Evolutionary conservation across 1,140 invertebrate species (phyloP).

Genomic region (Pseudachorutes palmiensis): DNA sequence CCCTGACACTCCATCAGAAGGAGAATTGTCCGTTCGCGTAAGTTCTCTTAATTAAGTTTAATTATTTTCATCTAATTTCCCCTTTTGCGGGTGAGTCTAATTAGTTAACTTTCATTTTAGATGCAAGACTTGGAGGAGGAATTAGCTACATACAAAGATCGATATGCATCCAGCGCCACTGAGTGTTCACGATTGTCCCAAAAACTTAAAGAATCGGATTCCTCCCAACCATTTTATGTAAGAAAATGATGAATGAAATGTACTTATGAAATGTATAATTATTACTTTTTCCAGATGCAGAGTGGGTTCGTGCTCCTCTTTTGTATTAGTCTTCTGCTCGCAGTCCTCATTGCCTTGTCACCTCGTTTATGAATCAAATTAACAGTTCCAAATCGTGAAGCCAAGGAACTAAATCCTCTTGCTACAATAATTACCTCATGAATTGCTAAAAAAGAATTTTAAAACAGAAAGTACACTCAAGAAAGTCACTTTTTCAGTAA

Average conservation of each 20-base stretch:
- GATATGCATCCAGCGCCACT: constrained; percentile 22
- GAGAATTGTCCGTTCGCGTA: neutral
- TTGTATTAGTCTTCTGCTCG: neutral
- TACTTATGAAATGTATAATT: too few species aligned
- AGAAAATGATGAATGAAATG: too few species aligned
- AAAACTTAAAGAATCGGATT: constrained; percentile 23
- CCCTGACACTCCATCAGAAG: too few species aligned
- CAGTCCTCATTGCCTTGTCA: constrained; percentile 10
- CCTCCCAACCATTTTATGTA: neutral
- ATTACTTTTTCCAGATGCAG: too few species aligned
- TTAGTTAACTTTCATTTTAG: constrained; percentile 18
- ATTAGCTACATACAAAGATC: constrained; percentile 35
- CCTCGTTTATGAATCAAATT: neutral
- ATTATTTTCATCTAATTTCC: neutral
- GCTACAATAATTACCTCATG: too few species aligned
- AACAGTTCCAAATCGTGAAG: too few species aligned
- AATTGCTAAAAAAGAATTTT: too few species aligned
- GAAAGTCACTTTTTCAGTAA: too few species aligned
- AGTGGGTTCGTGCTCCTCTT: neutral
- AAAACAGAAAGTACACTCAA: too few species aligned
- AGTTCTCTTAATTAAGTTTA: neutral
- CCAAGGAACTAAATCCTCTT: too few species aligned
- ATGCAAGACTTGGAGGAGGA: constrained; percentile 33
- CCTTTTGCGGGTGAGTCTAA: neutral
- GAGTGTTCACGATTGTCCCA: constrained; percentile 23